These are phyloP conservation scores for Columba livia DNA, from an alignment of 2,113 vertebrate genomes.

Conservation along the genomic window DNA sequence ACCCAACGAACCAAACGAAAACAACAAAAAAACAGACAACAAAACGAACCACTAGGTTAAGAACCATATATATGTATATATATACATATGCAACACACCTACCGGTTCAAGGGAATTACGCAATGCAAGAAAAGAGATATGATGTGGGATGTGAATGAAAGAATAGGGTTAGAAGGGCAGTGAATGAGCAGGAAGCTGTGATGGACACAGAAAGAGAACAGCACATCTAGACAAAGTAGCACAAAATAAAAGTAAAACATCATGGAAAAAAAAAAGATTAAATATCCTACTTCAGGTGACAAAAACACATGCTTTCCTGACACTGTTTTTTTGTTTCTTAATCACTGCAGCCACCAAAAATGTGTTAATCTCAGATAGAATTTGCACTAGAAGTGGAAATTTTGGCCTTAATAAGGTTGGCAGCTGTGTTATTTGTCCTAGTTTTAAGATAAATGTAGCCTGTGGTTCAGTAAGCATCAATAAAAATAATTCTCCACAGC, in stretches of 20 bases:
- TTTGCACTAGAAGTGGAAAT: not conserved
- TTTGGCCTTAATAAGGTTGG: not conserved
- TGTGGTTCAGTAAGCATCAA: not conserved
- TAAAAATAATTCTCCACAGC: not conserved
- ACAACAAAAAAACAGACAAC: too few relatives aligned
- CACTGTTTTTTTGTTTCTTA: not conserved
- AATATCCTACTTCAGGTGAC: not conserved
- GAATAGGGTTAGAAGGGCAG: not conserved
- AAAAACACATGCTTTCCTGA: not conserved
- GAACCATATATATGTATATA: not conserved
- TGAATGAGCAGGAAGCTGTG: not conserved
- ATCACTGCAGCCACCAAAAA: not conserved
- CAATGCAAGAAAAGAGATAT: not conserved
- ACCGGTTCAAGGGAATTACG: not conserved
- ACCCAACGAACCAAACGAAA: too few relatives aligned
- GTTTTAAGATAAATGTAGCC: not conserved
- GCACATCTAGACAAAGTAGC: not conserved
- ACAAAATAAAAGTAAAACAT: not conserved
- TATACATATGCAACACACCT: not conserved
- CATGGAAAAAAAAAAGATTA: not conserved
- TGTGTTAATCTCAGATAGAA: accelerated
- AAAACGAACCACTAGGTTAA: not conserved
- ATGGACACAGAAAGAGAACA: not conserved
- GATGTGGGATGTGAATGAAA: not conserved
- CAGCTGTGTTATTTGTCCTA: not conserved